A percentile compares a stretch with the other conserved stretches of the same genome.
Evolutionary conservation across 2,113 vertebrate genomes (phyloP).

Genomic region (Nesogale talazaci): DNA sequence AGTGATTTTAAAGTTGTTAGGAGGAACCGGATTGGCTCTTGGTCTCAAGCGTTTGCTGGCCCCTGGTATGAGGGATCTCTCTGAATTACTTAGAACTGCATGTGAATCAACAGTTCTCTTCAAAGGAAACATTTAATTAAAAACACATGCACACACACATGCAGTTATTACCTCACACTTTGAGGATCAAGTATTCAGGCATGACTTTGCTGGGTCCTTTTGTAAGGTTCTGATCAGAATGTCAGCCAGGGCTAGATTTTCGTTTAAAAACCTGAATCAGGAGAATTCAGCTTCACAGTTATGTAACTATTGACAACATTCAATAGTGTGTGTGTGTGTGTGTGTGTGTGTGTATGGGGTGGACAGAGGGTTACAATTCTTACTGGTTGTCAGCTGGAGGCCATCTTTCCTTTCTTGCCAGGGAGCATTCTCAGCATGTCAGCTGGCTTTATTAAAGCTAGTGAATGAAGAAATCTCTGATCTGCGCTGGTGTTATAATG

Average conservation of each 20-base stretch:
- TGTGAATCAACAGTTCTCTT: neutral
- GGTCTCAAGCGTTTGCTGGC: too few relatives aligned
- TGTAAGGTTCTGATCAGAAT: neutral
- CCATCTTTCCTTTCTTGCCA: neutral
- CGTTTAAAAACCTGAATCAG: neutral
- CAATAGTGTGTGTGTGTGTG: neutral
- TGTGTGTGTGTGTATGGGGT: neutral
- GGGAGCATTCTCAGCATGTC: neutral
- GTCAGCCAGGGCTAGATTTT: neutral
- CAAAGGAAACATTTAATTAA: neutral
- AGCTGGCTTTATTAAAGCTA: neutral
- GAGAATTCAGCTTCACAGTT: neutral
- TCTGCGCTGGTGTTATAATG: too few relatives aligned
- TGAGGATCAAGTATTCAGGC: neutral
- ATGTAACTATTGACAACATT: neutral
- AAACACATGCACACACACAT: neutral
- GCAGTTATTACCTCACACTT: neutral
- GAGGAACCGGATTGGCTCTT: too few relatives aligned
- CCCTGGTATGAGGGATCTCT: neutral
- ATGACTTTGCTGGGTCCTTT: neutral
- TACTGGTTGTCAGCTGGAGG: neutral
- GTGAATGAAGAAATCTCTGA: neutral
- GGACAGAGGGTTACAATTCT: neutral
- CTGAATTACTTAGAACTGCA: neutral
- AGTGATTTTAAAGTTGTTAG: too few relatives aligned